Percentiles rank a stretch among this genome's conserved stretches.
Evolutionary conservation across 2,888 invertebrate species (phyloP).

Genomic region (Caenorhabditis becei): DNA sequence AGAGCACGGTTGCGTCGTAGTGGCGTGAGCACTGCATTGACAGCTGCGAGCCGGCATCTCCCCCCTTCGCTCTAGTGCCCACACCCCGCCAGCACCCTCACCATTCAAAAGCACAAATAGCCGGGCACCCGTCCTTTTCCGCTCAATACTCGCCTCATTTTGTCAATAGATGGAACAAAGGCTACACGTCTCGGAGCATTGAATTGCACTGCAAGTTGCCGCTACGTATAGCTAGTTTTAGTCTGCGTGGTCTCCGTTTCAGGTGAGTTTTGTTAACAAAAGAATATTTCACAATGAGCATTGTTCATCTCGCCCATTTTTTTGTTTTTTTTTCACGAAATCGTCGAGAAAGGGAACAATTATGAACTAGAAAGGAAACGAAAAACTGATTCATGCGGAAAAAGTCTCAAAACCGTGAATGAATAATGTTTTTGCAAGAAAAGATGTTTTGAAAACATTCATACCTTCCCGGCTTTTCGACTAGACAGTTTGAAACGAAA

Average conservation of each 20-base stretch:
- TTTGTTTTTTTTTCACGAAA: too few relatives aligned
- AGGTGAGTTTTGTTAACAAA: conserved; percentile 32
- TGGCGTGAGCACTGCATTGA: conserved; percentile 58
- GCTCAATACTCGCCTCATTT: conserved; percentile 31
- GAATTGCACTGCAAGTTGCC: conserved; percentile 42
- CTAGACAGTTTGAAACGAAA: too few relatives aligned
- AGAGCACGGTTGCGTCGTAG: conserved; percentile 50
- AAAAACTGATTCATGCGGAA: too few relatives aligned
- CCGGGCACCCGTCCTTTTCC: conserved; percentile 51
- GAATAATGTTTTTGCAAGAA: too few relatives aligned
- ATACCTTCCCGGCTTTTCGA: too few relatives aligned
- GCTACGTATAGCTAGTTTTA: conserved; percentile 34
- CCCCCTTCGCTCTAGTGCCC: conserved; percentile 26
- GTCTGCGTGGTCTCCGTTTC: conserved; percentile 1
- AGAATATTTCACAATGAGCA: neutral
- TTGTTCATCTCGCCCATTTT: too few relatives aligned
- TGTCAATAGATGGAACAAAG: conserved; percentile 62
- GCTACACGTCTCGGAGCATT: conserved; percentile 54
- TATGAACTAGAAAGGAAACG: too few relatives aligned
- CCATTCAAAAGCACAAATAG: conserved; percentile 50
- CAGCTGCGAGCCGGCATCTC: conserved; percentile 54
- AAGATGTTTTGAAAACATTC: too few relatives aligned
- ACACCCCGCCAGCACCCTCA: conserved; percentile 23
- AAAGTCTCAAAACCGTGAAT: too few relatives aligned
- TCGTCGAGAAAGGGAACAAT: too few relatives aligned